Conservation (phyloP, 2,797 vertebrate genomes). For the Streptopelia turtur region DNA sequence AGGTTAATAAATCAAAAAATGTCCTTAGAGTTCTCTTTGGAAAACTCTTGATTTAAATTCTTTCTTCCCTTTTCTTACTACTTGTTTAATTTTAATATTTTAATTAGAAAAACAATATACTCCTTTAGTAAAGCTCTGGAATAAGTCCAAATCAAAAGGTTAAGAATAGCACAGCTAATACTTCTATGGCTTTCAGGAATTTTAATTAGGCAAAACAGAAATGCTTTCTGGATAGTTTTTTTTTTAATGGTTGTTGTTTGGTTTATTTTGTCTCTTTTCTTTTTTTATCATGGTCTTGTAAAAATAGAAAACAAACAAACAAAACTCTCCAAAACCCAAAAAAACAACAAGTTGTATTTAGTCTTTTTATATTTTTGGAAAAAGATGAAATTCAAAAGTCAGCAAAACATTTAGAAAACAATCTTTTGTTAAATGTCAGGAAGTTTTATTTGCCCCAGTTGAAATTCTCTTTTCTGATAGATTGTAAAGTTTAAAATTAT, state of each 20-base stretch:
- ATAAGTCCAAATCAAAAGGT: not conserved
- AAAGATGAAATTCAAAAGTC: not conserved
- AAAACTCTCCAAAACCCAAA: not conserved
- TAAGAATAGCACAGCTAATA: slow-evolving; percentile 8
- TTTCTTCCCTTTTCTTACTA: not conserved
- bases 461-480: not conserved
- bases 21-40: not conserved
- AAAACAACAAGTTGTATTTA: rapidly evolving
- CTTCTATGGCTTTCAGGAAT: slow-evolving; percentile 6
- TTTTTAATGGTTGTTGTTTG: not conserved
- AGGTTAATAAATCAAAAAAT: not conserved
- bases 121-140: slow-evolving; percentile 44
- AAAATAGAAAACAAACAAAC: not conserved
- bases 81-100: slow-evolving; percentile 10
- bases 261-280: slow-evolving; percentile 23
- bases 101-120: slow-evolving; percentile 32
- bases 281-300: not conserved
- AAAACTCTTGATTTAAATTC: not conserved
- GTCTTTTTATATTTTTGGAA: not conserved
- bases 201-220: slow-evolving; percentile 38
- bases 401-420: not conserved
- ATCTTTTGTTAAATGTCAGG: not conserved
- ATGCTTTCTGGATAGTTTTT: slow-evolving; percentile 8
- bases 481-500: not conserved
- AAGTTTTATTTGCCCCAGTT: not conserved